These are phyloP conservation scores for Pantherophis alleghaniensis DNA, from an alignment of 2,797 vertebrate species.

Conservation along the genomic window DNA sequence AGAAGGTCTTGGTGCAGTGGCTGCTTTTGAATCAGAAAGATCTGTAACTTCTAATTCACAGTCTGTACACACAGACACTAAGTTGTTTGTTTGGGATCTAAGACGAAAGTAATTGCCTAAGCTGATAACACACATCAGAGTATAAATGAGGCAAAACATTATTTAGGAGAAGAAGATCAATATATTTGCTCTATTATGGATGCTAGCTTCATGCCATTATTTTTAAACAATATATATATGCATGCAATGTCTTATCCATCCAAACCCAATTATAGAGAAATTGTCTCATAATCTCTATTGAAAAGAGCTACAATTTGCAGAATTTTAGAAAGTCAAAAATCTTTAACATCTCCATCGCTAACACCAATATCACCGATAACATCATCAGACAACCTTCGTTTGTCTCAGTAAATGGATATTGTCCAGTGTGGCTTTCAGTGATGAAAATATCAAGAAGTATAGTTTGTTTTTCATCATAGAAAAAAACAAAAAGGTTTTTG, in stretches of 20 bases:
- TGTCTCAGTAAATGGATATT: too few species aligned
- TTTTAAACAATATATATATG: constrained; percentile 19
- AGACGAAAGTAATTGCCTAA: constrained; percentile 20
- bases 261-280: constrained; percentile 28
- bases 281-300: constrained; percentile 29
- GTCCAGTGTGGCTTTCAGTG: too few species aligned
- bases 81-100: constrained; percentile 11
- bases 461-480: too few species aligned
- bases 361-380: background rate
- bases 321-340: constrained; percentile 13
- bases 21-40: background rate
- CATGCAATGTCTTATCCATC: constrained; percentile 33
- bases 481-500: too few species aligned
- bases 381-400: too few species aligned
- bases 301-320: constrained; percentile 2
- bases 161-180: constrained; percentile 3
- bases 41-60: constrained; percentile 8
- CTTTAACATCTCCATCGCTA: background rate
- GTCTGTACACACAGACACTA: background rate
- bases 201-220: background rate
- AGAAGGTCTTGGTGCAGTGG: background rate
- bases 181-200: background rate
- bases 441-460: too few species aligned
- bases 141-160: constrained; percentile 23
- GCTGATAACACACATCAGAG: background rate